Percentiles rank a stretch among this genome's conserved stretches.
Evolutionary conservation across 1,140 invertebrate genomes (phyloP).

Genomic region (Glomeris maerens): DNA sequence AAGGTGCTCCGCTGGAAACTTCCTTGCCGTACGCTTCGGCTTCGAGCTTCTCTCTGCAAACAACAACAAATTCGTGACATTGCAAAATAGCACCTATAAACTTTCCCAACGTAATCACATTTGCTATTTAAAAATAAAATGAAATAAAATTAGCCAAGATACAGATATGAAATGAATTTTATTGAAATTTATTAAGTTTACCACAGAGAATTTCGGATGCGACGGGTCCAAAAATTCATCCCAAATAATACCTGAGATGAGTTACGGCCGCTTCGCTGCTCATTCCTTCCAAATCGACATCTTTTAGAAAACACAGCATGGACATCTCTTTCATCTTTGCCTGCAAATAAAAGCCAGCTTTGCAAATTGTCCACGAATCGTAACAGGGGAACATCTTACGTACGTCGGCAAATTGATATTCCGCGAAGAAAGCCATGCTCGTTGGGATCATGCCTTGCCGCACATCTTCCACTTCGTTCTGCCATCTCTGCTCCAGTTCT

Average conservation of each 20-base stretch:
- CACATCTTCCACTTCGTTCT: constrained; percentile 27
- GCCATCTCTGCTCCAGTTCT: constrained; percentile 30
- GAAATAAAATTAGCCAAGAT: too few relatives aligned
- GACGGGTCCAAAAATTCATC: too few relatives aligned
- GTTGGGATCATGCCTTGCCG: constrained; percentile 17
- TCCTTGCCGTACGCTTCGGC: constrained; percentile 16
- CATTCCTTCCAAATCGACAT: constrained; percentile 22
- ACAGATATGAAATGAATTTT: too few relatives aligned
- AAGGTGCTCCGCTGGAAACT: neutral
- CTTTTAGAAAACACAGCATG: constrained; percentile 30
- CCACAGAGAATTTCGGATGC: too few relatives aligned
- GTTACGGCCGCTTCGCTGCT: neutral
- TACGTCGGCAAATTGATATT: constrained; percentile 31
- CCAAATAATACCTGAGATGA: neutral
- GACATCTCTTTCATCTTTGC: constrained; percentile 27
- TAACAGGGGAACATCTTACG: neutral
- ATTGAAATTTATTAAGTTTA: too few relatives aligned
- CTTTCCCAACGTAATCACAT: too few relatives aligned
- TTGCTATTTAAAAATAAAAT: too few relatives aligned
- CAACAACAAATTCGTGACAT: constrained; percentile 3
- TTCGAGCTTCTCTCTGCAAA: constrained; percentile 26
- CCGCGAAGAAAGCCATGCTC: constrained; percentile 26
- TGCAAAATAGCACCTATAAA: too few relatives aligned
- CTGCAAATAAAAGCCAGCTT: constrained; percentile 19
- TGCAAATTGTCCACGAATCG: neutral